Evolutionary conservation across 2,113 vertebrate genomes (phyloP).

Genomic region (Laticauda colubrina): DNA sequence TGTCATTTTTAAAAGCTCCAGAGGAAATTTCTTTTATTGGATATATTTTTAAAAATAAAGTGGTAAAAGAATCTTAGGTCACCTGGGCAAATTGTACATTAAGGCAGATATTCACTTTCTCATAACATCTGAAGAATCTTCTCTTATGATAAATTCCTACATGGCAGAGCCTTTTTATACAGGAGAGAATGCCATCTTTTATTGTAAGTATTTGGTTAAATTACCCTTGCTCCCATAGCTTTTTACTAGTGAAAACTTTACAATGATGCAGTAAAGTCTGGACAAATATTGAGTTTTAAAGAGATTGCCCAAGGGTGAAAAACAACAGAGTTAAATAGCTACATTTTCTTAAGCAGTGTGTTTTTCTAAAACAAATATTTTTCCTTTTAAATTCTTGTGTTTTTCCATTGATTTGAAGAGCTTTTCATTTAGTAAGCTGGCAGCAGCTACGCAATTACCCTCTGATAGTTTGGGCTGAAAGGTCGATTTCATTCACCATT

Average conservation of each 20-base stretch:
- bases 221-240: slow-evolving; percentile 28
- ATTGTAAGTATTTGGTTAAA: slow-evolving; percentile 8
- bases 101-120: background rate
- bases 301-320: background rate
- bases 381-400: background rate
- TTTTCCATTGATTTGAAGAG: slow-evolving; percentile 9
- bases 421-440: background rate
- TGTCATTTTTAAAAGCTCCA: background rate
- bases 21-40: background rate
- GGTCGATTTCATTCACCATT: background rate
- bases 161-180: accelerated
- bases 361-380: slow-evolving; percentile 3
- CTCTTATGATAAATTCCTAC: background rate
- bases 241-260: slow-evolving; percentile 43
- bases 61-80: background rate
- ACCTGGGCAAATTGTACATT: background rate
- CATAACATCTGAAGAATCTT: background rate
- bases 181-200: background rate
- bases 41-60: background rate
- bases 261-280: slow-evolving; percentile 21
- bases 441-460: background rate
- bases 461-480: background rate
- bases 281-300: slow-evolving; percentile 41
- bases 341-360: background rate
- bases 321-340: background rate